Percentiles rank a stretch among this genome's conserved stretches.
These are phyloP conservation scores for Neocloeon triangulifer DNA, from an alignment of 1,140 invertebrate genomes.

Conservation along the genomic window DNA sequence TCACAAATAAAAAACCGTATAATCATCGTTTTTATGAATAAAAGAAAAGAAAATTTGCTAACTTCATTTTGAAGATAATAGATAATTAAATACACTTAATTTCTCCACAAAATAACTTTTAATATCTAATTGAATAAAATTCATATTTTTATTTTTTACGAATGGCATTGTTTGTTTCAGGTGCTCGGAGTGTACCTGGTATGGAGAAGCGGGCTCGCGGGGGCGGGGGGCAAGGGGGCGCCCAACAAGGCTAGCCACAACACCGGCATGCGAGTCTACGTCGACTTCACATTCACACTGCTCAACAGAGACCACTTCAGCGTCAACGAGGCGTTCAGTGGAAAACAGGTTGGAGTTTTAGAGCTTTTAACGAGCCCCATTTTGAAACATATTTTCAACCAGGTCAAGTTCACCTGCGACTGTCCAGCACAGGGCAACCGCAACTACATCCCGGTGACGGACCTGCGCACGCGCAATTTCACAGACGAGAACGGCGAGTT, in stretches of 20 bases:
- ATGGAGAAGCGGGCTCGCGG: slow-evolving; percentile 48
- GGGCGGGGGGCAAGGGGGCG: too few species aligned
- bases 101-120: too few species aligned
- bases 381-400: too few species aligned
- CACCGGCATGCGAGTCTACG: slow-evolving; percentile 51
- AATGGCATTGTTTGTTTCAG: slow-evolving; percentile 3
- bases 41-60: too few species aligned
- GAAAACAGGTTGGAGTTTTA: slow-evolving; percentile 35
- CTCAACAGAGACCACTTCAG: slow-evolving; percentile 71
- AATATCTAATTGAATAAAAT: too few species aligned
- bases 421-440: slow-evolving; percentile 53
- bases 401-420: slow-evolving; percentile 50
- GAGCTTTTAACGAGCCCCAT: too few species aligned
- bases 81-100: too few species aligned
- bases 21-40: too few species aligned
- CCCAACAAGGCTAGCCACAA: too few species aligned
- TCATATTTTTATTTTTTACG: too few species aligned
- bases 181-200: slow-evolving; percentile 62
- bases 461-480: slow-evolving; percentile 51
- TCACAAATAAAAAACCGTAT: too few species aligned
- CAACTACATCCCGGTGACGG: slow-evolving; percentile 54
- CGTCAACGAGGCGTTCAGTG: slow-evolving; percentile 59
- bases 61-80: too few species aligned
- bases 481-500: slow-evolving; percentile 67
- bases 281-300: slow-evolving; percentile 66